A percentile compares a stretch with the other conserved stretches of the same genome.
Evolutionary conservation across 1,140 invertebrate species (phyloP).

Genomic region (Chymomyza costata): DNA sequence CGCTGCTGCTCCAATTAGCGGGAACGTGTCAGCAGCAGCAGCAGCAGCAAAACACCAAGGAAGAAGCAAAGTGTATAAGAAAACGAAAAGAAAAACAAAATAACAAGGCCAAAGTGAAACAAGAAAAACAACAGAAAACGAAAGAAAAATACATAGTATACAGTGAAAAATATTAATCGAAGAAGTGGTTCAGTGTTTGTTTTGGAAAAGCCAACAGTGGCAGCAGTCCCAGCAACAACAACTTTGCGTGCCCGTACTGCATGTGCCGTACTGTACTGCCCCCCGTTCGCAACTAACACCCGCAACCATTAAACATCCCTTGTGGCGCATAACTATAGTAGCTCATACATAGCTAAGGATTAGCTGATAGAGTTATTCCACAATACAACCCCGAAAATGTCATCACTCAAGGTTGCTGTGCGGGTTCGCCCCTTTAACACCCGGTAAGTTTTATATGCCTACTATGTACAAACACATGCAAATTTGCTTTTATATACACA

Average conservation of each 20-base stretch:
- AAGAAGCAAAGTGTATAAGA: conserved; percentile 7
- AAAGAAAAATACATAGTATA: conserved; percentile 27
- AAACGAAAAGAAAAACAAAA: conserved; percentile 62
- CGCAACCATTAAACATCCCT: conserved; percentile 8
- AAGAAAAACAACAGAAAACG: conserved; percentile 15
- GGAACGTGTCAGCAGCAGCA: conserved; percentile 5
- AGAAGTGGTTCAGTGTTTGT: too few species aligned
- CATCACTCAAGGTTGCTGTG: conserved; percentile 82
- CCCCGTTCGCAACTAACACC: neutral
- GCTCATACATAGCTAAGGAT: conserved; percentile 8
- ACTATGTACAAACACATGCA: too few species aligned
- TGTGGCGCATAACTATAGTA: conserved; percentile 20
- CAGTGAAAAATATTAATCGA: neutral
- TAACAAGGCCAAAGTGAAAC: conserved; percentile 28
- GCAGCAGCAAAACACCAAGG: too few species aligned
- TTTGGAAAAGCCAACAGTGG: conserved; percentile 17
- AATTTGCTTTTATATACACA: conserved; percentile 2
- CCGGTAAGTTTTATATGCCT: conserved; percentile 76
- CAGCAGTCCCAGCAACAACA: too few species aligned
- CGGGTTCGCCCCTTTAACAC: conserved; percentile 81
- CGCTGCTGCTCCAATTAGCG: conserved; percentile 28
- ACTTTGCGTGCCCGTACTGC: conserved; percentile 8
- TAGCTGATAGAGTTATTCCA: neutral
- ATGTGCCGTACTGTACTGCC: neutral
- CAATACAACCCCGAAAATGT: conserved; percentile 76